phyloP scores from a whole-genome alignment of 2,888 invertebrate genomes.

The Drosophila ustulata region DNA sequence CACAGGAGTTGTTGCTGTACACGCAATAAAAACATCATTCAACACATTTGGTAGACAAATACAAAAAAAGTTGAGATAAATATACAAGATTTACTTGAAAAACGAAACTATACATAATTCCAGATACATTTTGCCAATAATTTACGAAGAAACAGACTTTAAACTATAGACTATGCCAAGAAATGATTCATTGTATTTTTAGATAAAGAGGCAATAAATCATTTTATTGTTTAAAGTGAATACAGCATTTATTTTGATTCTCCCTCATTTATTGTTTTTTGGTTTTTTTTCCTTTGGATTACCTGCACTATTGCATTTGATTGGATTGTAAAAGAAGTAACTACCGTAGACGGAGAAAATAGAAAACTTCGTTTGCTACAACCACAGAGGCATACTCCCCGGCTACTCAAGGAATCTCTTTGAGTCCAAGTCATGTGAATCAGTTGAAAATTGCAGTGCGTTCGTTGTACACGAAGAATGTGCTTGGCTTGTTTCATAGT shows the following conservation, averaged over 20 bases:
- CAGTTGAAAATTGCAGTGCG: conserved; percentile 18
- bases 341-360: neutral
- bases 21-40: neutral
- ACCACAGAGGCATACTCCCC: conserved; percentile 6
- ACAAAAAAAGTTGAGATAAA: neutral
- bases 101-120: neutral
- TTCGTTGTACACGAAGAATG: conserved; percentile 13
- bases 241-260: neutral
- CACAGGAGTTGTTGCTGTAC: neutral
- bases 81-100: neutral
- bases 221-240: neutral
- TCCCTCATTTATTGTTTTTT: neutral
- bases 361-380: conserved; percentile 6
- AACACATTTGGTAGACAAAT: neutral
- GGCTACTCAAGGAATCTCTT: conserved; percentile 31
- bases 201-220: neutral
- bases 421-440: conserved; percentile 34
- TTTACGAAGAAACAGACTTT: neutral
- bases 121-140: neutral
- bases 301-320: conserved; percentile 15
- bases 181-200: neutral
- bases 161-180: neutral
- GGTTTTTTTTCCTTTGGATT: neutral
- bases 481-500: conserved; percentile 14
- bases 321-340: conserved; percentile 13